Conservation (phyloP, 2,888 invertebrate genomes). For the Cephus pygmeus region DNA sequence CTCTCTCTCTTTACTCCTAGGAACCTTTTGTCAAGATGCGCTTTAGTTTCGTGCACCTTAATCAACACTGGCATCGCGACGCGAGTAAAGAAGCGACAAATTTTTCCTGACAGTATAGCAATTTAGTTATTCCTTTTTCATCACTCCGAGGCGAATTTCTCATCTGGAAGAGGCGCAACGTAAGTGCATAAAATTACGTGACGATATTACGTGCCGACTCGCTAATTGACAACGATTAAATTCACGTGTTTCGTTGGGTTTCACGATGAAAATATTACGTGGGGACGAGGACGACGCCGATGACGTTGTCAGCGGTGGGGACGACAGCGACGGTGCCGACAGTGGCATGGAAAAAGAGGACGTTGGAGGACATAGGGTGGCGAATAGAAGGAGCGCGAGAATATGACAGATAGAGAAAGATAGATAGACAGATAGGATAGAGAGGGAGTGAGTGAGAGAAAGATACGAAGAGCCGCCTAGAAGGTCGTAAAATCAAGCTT, state of each 20-base stretch:
- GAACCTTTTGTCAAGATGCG: background rate
- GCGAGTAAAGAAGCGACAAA: background rate
- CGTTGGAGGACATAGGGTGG: background rate
- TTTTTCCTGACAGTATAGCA: background rate
- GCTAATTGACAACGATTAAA: slow-evolving; percentile 5
- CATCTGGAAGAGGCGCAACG: background rate
- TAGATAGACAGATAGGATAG: background rate
- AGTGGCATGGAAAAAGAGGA: background rate
- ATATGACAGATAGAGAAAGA: background rate
- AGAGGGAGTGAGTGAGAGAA: background rate
- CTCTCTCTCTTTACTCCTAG: background rate
- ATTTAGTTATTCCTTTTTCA: background rate
- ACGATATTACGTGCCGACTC: background rate
- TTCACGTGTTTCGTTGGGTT: background rate
- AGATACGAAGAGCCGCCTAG: slow-evolving; percentile 1
- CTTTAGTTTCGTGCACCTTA: background rate
- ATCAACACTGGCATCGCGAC: background rate
- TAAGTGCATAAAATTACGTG: background rate
- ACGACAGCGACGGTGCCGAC: background rate
- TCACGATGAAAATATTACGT: slow-evolving; percentile 4
- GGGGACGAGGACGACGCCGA: background rate
- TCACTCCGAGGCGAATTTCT: background rate
- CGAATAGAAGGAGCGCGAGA: background rate
- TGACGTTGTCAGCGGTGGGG: background rate
- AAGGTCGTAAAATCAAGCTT: slow-evolving; percentile 19